A percentile compares a stretch with the other conserved stretches of the same genome.
phyloP scores from a whole-genome alignment of 2,888 invertebrate species.

The Lithophane semibrunnea region DNA sequence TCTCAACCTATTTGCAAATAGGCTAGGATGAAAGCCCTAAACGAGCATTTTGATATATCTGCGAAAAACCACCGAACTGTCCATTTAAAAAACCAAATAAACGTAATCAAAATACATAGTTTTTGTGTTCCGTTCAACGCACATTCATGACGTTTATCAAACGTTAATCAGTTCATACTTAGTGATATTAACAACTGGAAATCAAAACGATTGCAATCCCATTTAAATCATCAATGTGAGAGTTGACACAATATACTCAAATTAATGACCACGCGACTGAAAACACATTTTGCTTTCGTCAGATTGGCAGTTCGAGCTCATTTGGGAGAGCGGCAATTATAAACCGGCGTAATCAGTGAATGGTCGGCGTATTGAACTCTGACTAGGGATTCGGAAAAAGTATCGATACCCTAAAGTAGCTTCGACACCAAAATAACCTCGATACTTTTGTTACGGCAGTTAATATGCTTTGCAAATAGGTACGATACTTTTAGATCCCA shows the following conservation, averaged over 20 bases:
- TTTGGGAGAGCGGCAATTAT: slow-evolving; percentile 89
- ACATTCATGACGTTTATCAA: slow-evolving; percentile 38
- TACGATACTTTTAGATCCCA: not conserved
- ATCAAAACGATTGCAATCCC: slow-evolving; percentile 69
- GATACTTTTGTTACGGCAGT: not conserved
- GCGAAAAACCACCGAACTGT: not conserved
- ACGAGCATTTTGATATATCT: not conserved
- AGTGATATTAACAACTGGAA: slow-evolving; percentile 61
- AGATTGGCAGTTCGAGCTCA: slow-evolving; percentile 83
- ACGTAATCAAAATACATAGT: slow-evolving; percentile 10
- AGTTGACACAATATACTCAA: slow-evolving; percentile 87
- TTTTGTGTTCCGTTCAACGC: too few relatives aligned
- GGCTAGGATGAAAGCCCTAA: not conserved
- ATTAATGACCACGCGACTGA: slow-evolving; percentile 87
- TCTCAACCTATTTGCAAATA: slow-evolving; percentile 2
- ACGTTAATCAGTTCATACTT: slow-evolving; percentile 60
- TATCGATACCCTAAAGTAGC: slow-evolving; percentile 28
- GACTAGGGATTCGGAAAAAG: slow-evolving; percentile 50
- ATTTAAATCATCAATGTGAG: slow-evolving; percentile 82
- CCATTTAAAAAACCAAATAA: slow-evolving; percentile 17
- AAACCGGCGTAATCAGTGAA: slow-evolving; percentile 85
- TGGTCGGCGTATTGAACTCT: slow-evolving; percentile 72
- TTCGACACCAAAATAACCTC: not conserved
- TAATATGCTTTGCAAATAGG: not conserved
- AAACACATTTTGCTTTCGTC: slow-evolving; percentile 85